Conservation (phyloP, 2,113 vertebrate genomes). For the Carettochelys insculpta region DNA sequence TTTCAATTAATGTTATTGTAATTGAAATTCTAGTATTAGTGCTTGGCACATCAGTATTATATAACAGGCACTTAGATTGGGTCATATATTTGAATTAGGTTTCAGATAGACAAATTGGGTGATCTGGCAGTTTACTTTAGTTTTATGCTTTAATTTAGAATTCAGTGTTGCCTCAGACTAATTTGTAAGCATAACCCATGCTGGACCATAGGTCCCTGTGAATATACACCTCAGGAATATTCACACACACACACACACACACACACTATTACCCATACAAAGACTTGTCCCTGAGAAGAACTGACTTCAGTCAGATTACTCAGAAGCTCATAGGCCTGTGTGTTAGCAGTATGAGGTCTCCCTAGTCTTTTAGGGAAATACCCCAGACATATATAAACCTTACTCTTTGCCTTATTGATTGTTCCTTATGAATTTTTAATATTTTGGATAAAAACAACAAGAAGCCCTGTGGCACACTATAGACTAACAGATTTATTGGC, state of each 20-base stretch:
- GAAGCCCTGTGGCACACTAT: too few species aligned
- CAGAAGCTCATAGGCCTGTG: not conserved
- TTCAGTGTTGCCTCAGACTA: not conserved
- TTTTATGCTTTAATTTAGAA: not conserved
- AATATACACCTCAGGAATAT: not conserved
- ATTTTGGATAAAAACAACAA: not conserved
- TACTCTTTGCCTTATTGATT: not conserved
- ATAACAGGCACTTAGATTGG: not conserved
- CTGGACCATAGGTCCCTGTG: not conserved
- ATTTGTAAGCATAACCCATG: not conserved
- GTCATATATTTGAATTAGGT: not conserved
- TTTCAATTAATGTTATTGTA: not conserved
- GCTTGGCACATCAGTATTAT: not conserved
- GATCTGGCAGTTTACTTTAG: not conserved
- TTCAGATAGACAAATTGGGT: not conserved
- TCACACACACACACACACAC: not conserved
- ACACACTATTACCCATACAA: not conserved
- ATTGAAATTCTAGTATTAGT: not conserved
- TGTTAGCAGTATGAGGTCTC: not conserved
- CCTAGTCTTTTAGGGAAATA: not conserved
- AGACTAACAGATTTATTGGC: too few species aligned
- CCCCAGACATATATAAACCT: not conserved
- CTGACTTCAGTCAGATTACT: not conserved
- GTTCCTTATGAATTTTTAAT: not conserved
- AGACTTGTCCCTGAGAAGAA: accelerated